These are phyloP conservation scores for Oscheius myriophilus DNA, from an alignment of 2,888 invertebrate genomes.

Conservation along the genomic window DNA sequence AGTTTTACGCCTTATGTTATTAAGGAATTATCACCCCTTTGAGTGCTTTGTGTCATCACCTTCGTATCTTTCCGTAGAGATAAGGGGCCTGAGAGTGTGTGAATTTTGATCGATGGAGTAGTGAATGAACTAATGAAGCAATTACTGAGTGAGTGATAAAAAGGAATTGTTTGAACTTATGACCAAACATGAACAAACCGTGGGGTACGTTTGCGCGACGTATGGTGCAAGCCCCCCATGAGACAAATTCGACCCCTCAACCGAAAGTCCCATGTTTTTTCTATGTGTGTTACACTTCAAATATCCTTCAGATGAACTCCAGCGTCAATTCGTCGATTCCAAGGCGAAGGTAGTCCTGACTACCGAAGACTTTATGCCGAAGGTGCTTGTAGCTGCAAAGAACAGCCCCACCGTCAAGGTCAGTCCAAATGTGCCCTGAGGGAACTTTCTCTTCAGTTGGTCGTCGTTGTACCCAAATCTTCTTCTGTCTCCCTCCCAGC, in stretches of 20 bases:
- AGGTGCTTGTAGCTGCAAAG: constrained; percentile 56
- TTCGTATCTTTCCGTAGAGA: no score
- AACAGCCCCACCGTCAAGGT: constrained; percentile 50
- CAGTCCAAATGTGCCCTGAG: no score
- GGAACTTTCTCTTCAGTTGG: constrained; percentile 7
- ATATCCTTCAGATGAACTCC: constrained; percentile 55
- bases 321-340: constrained; percentile 61
- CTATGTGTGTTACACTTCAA: neutral
- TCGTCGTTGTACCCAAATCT: constrained; percentile 50
- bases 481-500: constrained; percentile 37
- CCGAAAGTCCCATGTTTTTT: neutral
- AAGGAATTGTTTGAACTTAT: no score
- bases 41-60: no score
- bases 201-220: no score
- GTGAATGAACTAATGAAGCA: no score
- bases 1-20: constrained; percentile 23
- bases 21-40: no score
- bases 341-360: constrained; percentile 58
- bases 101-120: no score
- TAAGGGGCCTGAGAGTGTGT: no score
- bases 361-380: constrained; percentile 51
- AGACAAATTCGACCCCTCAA: neutral
- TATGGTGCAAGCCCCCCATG: no score
- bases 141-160: no score
- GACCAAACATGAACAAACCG: no score